These are phyloP conservation scores for Mycteria americana DNA, from an alignment of 2,797 vertebrate species.

Conservation along the genomic window DNA sequence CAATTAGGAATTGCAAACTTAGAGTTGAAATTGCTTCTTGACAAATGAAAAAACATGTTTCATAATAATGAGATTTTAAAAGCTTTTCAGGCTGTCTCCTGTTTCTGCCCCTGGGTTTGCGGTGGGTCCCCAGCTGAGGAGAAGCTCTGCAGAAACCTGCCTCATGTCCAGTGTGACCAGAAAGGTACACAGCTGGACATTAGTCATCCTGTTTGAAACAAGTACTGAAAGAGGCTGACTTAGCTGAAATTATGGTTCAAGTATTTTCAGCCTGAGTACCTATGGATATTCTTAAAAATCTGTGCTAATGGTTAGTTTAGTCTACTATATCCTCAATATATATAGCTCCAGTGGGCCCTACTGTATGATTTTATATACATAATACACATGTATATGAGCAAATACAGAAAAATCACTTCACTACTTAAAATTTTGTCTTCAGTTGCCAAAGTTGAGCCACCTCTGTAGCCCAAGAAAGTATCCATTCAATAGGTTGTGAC, in stretches of 20 bases:
- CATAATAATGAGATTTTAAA: neutral
- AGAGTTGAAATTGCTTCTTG: neutral
- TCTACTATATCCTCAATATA: neutral
- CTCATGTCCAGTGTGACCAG: neutral
- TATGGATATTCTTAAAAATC: neutral
- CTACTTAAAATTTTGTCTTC: neutral
- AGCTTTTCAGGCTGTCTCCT: neutral
- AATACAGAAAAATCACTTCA: neutral
- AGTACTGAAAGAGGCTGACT: neutral
- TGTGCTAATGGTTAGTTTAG: neutral
- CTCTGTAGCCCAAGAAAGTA: neutral
- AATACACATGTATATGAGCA: rapidly evolving
- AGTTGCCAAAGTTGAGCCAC: neutral
- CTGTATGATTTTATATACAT: neutral
- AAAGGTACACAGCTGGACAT: neutral
- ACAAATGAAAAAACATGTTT: neutral
- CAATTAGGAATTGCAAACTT: neutral
- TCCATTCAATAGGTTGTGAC: neutral
- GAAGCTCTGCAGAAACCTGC: neutral
- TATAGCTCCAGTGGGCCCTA: neutral
- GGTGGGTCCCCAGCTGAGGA: neutral
- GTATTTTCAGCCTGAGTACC: neutral
- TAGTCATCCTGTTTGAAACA: neutral
- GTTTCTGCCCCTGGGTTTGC: neutral
- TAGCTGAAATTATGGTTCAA: neutral